Percentiles rank a stretch among this genome's conserved stretches.
phyloP scores from a whole-genome alignment of 2,113 vertebrate genomes.

The Nibea albiflora region DNA sequence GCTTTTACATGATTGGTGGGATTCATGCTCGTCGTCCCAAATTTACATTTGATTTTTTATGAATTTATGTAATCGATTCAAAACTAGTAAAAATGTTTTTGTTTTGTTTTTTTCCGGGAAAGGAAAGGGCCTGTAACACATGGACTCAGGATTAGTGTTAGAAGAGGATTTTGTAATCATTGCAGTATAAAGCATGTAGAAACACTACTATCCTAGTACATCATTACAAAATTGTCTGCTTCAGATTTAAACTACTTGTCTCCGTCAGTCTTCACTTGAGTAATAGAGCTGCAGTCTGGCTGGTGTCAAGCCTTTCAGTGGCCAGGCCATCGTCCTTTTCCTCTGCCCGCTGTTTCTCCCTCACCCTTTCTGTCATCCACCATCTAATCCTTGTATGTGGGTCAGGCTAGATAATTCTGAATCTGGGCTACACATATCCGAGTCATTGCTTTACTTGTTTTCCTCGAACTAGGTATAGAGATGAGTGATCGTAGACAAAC shows the following conservation, averaged over 20 bases:
- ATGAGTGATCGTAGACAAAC: not conserved
- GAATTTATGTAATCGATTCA: not conserved
- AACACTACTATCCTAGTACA: not conserved
- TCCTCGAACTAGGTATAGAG: not conserved
- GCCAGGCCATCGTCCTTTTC: not conserved
- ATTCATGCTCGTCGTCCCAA: not conserved
- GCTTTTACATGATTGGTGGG: not conserved
- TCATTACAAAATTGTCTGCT: not conserved
- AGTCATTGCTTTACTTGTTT: conserved; percentile 30
- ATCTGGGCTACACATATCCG: conserved; percentile 38
- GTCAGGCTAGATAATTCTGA: conserved; percentile 48
- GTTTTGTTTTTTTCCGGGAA: no score
- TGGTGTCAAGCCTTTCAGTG: not conserved
- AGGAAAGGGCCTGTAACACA: not conserved
- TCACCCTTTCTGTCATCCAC: conserved; percentile 6
- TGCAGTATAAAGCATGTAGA: not conserved
- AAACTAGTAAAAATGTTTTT: not conserved
- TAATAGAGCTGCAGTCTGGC: not conserved
- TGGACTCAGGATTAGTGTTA: not conserved
- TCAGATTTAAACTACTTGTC: not conserved
- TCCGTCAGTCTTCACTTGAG: not conserved
- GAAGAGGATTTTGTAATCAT: not conserved
- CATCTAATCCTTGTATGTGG: conserved; percentile 67
- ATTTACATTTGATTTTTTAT: not conserved
- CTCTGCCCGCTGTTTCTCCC: conserved; percentile 18